These are phyloP conservation scores for Scaptodrosophila latifasciaeformis DNA, from an alignment of 2,888 invertebrate species.

Conservation along the genomic window DNA sequence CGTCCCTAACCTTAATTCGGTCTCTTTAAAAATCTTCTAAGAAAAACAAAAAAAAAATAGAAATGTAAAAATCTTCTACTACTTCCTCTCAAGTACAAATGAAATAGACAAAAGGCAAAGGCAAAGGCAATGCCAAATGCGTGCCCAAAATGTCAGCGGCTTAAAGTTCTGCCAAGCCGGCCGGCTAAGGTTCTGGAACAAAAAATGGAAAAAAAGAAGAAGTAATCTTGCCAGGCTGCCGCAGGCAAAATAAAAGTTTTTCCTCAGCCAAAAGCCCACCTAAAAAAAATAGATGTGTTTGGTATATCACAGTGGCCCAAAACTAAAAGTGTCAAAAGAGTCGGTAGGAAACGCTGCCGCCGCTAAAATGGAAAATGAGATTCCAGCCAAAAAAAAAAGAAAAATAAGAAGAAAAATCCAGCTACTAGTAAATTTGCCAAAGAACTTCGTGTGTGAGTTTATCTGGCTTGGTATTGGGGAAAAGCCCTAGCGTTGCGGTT, in stretches of 20 bases:
- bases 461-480: too few species aligned
- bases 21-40: too few species aligned
- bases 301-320: too few species aligned
- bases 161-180: slow-evolving; percentile 51
- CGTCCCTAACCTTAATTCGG: too few species aligned
- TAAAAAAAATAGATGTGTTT: too few species aligned
- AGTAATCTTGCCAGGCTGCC: slow-evolving; percentile 59
- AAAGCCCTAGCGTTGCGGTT: too few species aligned
- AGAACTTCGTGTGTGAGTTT: slow-evolving; percentile 9
- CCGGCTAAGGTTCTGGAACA: slow-evolving; percentile 20
- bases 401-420: slow-evolving; percentile 16
- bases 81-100: not conserved
- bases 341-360: slow-evolving; percentile 38
- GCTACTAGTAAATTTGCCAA: slow-evolving; percentile 43
- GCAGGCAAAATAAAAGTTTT: slow-evolving; percentile 54
- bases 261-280: slow-evolving; percentile 2
- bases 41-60: slow-evolving; percentile 3
- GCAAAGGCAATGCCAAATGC: slow-evolving; percentile 35
- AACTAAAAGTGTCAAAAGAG: slow-evolving; percentile 65
- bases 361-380: not conserved
- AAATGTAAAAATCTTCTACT: slow-evolving; percentile 4
- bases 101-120: too few species aligned
- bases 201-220: slow-evolving; percentile 27
- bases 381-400: not conserved
- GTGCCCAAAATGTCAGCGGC: slow-evolving; percentile 65